Evolutionary conservation across 1,140 invertebrate species (phyloP).

Genomic region (Drosophila arawakana): DNA sequence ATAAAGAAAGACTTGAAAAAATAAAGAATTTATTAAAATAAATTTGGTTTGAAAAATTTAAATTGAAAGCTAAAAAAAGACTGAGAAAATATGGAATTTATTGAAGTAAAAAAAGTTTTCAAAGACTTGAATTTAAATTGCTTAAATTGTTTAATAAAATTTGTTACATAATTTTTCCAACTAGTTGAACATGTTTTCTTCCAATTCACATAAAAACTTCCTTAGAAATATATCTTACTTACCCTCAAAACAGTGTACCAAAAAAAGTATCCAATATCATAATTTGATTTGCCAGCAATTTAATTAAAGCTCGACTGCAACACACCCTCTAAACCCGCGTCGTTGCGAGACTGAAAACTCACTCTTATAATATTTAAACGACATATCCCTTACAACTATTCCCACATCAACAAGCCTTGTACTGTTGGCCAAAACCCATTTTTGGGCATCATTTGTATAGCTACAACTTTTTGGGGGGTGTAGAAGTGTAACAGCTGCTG

Average conservation of each 20-base stretch:
- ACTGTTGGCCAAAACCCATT: slow-evolving; percentile 11
- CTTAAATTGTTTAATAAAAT: too few species aligned
- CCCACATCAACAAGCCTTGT: slow-evolving; percentile 25
- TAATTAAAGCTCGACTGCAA: slow-evolving; percentile 39
- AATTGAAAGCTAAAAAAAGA: too few species aligned
- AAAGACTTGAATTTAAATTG: too few species aligned
- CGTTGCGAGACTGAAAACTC: neutral
- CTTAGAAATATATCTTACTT: neutral
- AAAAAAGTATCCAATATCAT: slow-evolving; percentile 38
- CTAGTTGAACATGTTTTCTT: too few species aligned
- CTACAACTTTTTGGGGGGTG: neutral
- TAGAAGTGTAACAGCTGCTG: slow-evolving; percentile 30
- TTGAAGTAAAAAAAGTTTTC: too few species aligned
- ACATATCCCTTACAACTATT: slow-evolving; percentile 12
- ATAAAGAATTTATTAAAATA: too few species aligned
- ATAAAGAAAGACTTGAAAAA: neutral
- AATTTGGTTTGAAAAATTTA: too few species aligned
- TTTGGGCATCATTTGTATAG: slow-evolving; percentile 16
- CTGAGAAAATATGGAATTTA: too few species aligned
- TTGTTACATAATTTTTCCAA: too few species aligned
- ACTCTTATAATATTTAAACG: neutral
- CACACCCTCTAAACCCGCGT: slow-evolving; percentile 12
- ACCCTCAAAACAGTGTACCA: neutral
- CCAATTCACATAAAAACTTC: neutral
- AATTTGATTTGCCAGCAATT: slow-evolving; percentile 43